Percentiles rank a stretch among this genome's conserved stretches.
phyloP scores from a whole-genome alignment of 1,140 invertebrate genomes.

The Brachionus paranguensis region DNA sequence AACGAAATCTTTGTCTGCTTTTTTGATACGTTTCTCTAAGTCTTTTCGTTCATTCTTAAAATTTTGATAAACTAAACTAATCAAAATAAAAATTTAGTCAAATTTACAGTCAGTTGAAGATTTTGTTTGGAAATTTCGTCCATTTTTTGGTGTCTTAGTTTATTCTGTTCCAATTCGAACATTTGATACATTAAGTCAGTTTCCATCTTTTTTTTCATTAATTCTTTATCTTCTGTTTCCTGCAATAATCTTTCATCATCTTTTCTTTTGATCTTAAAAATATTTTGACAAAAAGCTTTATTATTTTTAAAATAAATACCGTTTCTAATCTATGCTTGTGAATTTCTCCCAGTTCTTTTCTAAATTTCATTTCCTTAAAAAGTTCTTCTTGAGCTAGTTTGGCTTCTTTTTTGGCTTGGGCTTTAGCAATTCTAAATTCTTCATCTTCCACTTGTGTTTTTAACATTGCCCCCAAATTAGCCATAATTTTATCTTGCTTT shows the following conservation, averaged over 20 bases:
- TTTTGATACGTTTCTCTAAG: neutral
- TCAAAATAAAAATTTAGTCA: neutral
- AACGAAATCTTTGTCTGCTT: conserved; percentile 29
- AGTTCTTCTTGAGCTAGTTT: conserved; percentile 32
- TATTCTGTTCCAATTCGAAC: conserved; percentile 27
- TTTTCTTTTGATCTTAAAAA: conserved; percentile 29
- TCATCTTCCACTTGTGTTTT: conserved; percentile 30
- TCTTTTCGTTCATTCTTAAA: conserved; percentile 35
- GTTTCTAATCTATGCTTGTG: conserved; percentile 13
- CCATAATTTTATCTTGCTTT: conserved; percentile 1
- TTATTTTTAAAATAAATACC: neutral
- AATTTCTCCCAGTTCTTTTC: conserved; percentile 1
- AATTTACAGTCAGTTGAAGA: conserved; percentile 7
- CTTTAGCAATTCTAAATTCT: conserved; percentile 13
- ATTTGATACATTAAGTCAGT: conserved; percentile 34
- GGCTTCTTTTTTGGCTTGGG: conserved; percentile 21
- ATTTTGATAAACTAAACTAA: neutral
- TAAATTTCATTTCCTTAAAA: neutral
- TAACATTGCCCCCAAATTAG: conserved; percentile 18
- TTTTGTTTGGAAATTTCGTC: neutral
- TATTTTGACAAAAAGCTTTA: neutral
- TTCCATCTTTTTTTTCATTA: conserved; percentile 14
- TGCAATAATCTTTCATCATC: neutral
- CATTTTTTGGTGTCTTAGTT: neutral
- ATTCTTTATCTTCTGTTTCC: conserved; percentile 6